These are phyloP conservation scores for Delia radicum DNA, from an alignment of 1,140 invertebrate species.

Conservation along the genomic window DNA sequence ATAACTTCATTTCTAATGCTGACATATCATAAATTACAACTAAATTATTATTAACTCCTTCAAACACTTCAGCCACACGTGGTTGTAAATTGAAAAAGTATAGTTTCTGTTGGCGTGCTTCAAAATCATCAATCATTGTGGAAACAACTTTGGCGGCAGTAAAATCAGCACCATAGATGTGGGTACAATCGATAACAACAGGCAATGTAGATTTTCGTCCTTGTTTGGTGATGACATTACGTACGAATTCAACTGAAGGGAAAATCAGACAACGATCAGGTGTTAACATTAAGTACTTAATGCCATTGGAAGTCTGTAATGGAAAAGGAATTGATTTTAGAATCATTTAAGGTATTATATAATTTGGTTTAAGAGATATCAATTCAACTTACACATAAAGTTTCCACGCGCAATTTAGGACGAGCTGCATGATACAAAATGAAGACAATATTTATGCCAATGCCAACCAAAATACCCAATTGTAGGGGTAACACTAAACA, in stretches of 20 bases:
- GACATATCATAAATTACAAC: constrained; percentile 73
- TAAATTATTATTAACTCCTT: constrained; percentile 71
- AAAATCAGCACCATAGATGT: constrained; percentile 81
- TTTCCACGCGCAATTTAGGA: constrained; percentile 79
- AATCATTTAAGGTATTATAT: too few species aligned
- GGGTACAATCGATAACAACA: constrained; percentile 80
- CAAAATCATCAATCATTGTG: constrained; percentile 71
- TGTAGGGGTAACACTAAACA: constrained; percentile 82
- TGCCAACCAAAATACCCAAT: constrained; percentile 86
- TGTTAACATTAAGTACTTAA: constrained; percentile 78
- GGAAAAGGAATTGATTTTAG: not conserved
- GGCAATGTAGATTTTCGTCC: constrained; percentile 67
- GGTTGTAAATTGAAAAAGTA: constrained; percentile 81
- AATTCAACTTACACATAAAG: constrained; percentile 58
- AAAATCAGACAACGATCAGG: constrained; percentile 85
- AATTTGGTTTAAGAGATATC: not conserved
- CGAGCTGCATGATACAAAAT: constrained; percentile 87
- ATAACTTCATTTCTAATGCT: constrained; percentile 67
- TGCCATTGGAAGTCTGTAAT: constrained; percentile 63
- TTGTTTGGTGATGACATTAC: constrained; percentile 78
- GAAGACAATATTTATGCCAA: constrained; percentile 82
- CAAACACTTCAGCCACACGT: constrained; percentile 74
- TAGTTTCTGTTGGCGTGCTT: constrained; percentile 67
- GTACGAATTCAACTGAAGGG: constrained; percentile 84
- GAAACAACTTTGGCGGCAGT: constrained; percentile 76